Base-by-base conservation (phyloP, 1,140 invertebrate species). In the Schlechtendalia chinensis region DNA sequence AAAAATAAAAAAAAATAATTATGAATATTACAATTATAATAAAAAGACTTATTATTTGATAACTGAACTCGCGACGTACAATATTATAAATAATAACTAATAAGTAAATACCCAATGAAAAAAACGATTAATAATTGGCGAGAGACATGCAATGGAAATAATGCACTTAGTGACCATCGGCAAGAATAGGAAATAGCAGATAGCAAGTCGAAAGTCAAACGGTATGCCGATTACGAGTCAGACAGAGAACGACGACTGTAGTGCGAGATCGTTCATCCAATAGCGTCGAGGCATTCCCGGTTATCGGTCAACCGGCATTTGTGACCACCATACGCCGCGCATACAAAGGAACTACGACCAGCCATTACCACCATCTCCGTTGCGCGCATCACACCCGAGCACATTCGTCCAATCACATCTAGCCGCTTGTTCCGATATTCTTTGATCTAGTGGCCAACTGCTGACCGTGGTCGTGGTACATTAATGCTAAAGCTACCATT, bases 221-320 rank as follows among this genome's bases (percentile, higher is more conserved):
- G 11, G 56, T 59, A 59, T 59, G 22, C 22, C 56, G 56, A 14
- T 8, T 24, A 24, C 11, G 22, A 8, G 22, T 14, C 22, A 12
- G 22, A 59, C 8, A 24, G 22, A 27, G 22, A 59, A 59, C n/a
- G n/a, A 53, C 24, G n/a, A 19, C 5, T 22, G 22, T 39, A 8
- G 32, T 24, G 19, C 39, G 12, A 32, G 29, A 45, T 27, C 17
- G 17, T 22, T 6, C n/a, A 39, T 11, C 65, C 65, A 69, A 69
- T 69, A n/a, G n/a, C n/a, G 45, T 45, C 17, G 45, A 16, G 12
- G 24, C 3, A 54, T 27, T 50, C 47, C 14, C 22, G 19, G 14
- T 53, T 72, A 72, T 50, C 39, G 69, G 47, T 50, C 22, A 24
- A 72, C 69, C 47, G 69, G 69, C 69, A 27, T 54, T 72, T 72